These are phyloP conservation scores for Sciaenops ocellatus DNA, from an alignment of 2,797 vertebrate genomes.

Conservation along the genomic window DNA sequence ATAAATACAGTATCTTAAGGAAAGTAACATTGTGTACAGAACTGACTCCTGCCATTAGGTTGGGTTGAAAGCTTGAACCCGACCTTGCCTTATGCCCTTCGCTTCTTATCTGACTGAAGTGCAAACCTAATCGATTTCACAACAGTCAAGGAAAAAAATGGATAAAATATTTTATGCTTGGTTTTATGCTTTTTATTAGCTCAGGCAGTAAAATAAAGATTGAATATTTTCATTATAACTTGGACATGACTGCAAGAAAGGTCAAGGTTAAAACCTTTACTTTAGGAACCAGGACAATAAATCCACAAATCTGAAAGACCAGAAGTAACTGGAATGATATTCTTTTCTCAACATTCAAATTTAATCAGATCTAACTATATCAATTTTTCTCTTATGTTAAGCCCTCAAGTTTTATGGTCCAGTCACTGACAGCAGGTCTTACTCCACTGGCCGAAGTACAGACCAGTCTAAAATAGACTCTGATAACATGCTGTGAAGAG, in stretches of 20 bases:
- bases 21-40: background rate
- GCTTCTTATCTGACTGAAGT: background rate
- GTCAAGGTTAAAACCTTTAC: background rate
- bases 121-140: background rate
- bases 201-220: background rate
- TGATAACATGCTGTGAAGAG: conserved; percentile 65
- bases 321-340: background rate
- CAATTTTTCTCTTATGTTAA: background rate
- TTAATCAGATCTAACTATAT: background rate
- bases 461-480: conserved; percentile 67
- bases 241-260: too few species aligned
- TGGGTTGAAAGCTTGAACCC: background rate
- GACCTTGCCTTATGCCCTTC: background rate
- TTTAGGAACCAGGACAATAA: background rate
- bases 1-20: too few species aligned
- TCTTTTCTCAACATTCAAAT: background rate
- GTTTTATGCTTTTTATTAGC: conserved; percentile 10
- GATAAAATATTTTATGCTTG: conserved; percentile 4
- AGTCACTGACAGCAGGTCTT: background rate
- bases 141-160: background rate
- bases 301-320: background rate
- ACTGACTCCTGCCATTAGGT: background rate
- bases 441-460: background rate
- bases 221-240: background rate
- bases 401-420: background rate